Conservation (phyloP, 2,113 vertebrate species). For the Sceloporus undulatus region DNA sequence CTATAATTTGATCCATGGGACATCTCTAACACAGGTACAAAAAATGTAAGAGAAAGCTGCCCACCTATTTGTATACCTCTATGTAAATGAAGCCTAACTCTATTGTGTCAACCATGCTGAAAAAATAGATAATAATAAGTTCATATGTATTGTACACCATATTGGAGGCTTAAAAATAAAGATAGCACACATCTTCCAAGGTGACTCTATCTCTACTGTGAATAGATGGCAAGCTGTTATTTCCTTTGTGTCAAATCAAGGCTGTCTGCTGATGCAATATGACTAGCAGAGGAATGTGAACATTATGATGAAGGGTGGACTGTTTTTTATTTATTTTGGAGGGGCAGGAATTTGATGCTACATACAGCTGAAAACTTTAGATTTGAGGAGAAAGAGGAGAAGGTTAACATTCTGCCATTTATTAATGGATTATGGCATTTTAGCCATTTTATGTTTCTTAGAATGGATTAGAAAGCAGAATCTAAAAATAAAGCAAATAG, state of each 20-base stretch:
- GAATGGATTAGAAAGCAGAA: not conserved
- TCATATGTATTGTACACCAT: not conserved
- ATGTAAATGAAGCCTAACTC: slow-evolving; percentile 37
- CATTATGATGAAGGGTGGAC: slow-evolving; percentile 27
- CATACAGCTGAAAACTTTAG: slow-evolving; percentile 23
- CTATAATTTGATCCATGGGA: not conserved
- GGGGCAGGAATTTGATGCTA: slow-evolving; percentile 31
- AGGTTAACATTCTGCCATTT: slow-evolving; percentile 29
- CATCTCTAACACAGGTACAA: not conserved
- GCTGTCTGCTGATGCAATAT: slow-evolving; percentile 52
- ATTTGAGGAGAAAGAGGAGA: slow-evolving; percentile 1
- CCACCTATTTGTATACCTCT: not conserved
- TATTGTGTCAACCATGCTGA: slow-evolving; percentile 3
- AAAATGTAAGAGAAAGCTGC: not conserved
- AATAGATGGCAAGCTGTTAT: slow-evolving; percentile 60
- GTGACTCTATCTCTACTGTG: slow-evolving; percentile 58
- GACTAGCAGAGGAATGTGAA: not conserved
- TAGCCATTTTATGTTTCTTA: slow-evolving; percentile 25
- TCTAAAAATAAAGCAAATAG: slow-evolving; percentile 13
- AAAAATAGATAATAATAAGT: slow-evolving; percentile 13
- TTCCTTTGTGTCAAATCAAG: slow-evolving; percentile 23
- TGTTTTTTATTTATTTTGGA: slow-evolving; percentile 32
- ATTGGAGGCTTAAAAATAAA: slow-evolving; percentile 45
- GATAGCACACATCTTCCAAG: slow-evolving; percentile 53
- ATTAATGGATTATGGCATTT: slow-evolving; percentile 29